Evolutionary conservation across 2,113 vertebrate species (phyloP).

Genomic region (Bostrychus sinensis): DNA sequence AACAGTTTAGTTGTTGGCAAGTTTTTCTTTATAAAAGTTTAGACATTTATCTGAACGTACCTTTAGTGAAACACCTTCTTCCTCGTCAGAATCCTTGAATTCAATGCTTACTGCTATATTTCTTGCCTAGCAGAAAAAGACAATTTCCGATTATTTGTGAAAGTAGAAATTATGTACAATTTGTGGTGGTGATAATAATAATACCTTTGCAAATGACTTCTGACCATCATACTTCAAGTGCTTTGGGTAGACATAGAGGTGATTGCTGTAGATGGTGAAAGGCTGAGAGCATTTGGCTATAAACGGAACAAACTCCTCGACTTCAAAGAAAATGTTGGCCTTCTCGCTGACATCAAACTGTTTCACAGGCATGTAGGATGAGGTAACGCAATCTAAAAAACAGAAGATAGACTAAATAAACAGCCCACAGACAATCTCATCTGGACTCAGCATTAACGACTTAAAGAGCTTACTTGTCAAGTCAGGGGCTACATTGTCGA

Average conservation of each 20-base stretch:
- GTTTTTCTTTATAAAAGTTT: background rate
- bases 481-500: conserved; percentile 93
- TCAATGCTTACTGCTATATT: conserved; percentile 96
- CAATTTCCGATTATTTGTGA: conserved; percentile 1
- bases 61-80: conserved; percentile 91
- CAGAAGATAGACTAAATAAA: conserved; percentile 42
- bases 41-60: conserved; percentile 70
- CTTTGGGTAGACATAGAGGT: conserved; percentile 96
- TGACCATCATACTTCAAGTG: conserved; percentile 96
- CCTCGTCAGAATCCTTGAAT: conserved; percentile 96
- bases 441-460: conserved; percentile 12
- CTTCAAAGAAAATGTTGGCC: conserved; percentile 86
- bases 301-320: conserved; percentile 97
- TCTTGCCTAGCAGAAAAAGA: conserved; percentile 82
- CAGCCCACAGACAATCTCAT: conserved; percentile 27
- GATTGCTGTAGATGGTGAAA: conserved; percentile 96
- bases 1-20: background rate
- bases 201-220: conserved; percentile 95
- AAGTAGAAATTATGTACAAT: background rate
- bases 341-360: conserved; percentile 87
- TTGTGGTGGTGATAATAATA: background rate
- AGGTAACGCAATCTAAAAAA: conserved; percentile 91
- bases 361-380: conserved; percentile 96
- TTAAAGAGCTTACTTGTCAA: conserved; percentile 87
- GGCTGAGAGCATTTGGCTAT: conserved; percentile 94